Evolutionary conservation across 1,140 invertebrate species (phyloP).

Genomic region (Samia ricini): DNA sequence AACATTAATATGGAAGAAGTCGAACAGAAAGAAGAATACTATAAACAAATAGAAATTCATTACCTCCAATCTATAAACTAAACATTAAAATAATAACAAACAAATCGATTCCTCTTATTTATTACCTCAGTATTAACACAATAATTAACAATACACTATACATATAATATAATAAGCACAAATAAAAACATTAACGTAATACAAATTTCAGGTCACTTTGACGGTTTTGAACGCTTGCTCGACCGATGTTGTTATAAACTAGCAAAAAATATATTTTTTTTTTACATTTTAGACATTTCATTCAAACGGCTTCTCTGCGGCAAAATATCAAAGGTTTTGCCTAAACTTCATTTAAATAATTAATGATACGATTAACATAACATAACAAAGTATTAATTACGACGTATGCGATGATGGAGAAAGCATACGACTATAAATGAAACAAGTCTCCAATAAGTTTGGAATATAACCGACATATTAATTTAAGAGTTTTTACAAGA

Average conservation of each 20-base stretch:
- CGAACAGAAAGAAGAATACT: no score
- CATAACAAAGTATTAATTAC: not conserved
- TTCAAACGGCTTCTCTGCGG: not conserved
- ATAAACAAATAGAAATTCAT: not conserved
- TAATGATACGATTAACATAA: no score
- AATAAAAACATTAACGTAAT: conserved; percentile 36
- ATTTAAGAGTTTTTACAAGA: not conserved
- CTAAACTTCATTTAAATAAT: no score
- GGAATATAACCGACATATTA: not conserved
- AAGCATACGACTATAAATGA: not conserved
- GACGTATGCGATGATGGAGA: not conserved
- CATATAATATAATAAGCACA: conserved; percentile 38
- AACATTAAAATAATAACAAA: conserved; percentile 1
- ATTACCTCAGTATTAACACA: conserved; percentile 64
- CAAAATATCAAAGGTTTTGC: no score
- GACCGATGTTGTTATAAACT: not conserved
- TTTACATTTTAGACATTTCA: not conserved
- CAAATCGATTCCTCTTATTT: conserved; percentile 61
- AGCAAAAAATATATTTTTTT: not conserved
- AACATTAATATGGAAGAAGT: no score
- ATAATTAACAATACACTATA: conserved; percentile 36
- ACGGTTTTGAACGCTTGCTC: conserved; percentile 6
- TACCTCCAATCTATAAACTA: not conserved
- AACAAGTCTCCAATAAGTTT: not conserved
- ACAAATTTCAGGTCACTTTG: conserved; percentile 39